Evolutionary conservation across 2,888 invertebrate species (phyloP), one percentile per base, ranked within the genome.

Genomic region (Dione juno): DNA sequence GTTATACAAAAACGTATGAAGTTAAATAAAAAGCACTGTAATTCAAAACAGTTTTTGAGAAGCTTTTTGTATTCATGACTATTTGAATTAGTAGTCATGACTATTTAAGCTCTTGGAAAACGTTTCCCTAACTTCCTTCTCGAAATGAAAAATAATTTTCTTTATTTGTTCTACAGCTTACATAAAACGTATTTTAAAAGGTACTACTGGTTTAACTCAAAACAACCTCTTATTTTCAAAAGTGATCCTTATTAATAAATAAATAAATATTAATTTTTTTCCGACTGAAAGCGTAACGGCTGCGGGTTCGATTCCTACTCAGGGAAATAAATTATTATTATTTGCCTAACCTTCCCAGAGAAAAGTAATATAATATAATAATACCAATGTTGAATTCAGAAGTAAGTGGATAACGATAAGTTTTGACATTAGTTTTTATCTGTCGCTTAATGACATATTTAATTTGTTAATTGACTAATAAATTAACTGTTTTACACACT

Each of bases 71-170:
- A 61, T 61, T 61, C 59, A 61, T n/a, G n/a, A n/a, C n/a, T n/a
- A n/a, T 61, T 61, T 61, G 43, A 61, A 61, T 61, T 61, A 61
- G 59, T 61, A 61, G 59, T 61, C 59, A 61, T 61, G 59, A 61
- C 43, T 61, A 41, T 61, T 61, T 43, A 61, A 61, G 59, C 59
- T 61, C 59, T 61, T 21, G 43, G 43, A 61, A 54, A 54, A 28
- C 59, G 43, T 28, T 43, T 45, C 28, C 43, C 43, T 28, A 43
- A 61, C 59, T 61, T 61, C 59, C 59, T 61, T 61, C 28, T 28
- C n/a, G 43, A n/a, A 61, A 43, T 43, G 59, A 41, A 61, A 61
- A 61, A 61, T 61, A 61, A 43, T 61, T 61, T 45, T 61, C 59
- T 28, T 43, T 45, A 61, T 61, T 61, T 61, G 43, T 61, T 61